These are phyloP conservation scores for Brotula barbata DNA, from an alignment of 2,797 vertebrate genomes.

Conservation along the genomic window DNA sequence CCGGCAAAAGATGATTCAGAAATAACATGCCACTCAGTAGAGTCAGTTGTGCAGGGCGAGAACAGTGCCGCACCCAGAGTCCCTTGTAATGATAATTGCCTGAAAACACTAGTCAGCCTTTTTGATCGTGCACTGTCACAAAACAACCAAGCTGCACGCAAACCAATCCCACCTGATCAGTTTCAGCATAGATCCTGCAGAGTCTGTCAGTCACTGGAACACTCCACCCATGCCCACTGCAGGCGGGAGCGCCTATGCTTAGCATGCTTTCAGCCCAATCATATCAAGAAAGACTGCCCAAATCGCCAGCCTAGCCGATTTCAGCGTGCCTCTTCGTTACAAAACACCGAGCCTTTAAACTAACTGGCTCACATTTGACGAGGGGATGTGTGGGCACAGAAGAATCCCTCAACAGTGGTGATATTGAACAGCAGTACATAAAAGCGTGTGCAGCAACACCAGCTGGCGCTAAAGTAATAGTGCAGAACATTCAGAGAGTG, in stretches of 20 bases:
- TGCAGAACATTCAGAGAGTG: conserved; percentile 35
- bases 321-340: neutral
- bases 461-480: conserved; percentile 5
- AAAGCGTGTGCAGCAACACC: conserved; percentile 14
- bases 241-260: conserved; percentile 32
- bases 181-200: neutral
- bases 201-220: conserved; percentile 16
- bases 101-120: conserved; percentile 5
- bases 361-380: conserved; percentile 11
- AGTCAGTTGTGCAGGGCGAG: neutral
- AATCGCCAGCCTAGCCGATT: neutral
- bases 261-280: conserved; percentile 20
- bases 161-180: neutral
- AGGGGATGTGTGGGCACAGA: conserved; percentile 25
- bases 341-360: conserved; percentile 30
- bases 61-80: neutral
- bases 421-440: conserved; percentile 3
- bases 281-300: conserved; percentile 31
- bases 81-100: neutral
- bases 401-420: conserved; percentile 18
- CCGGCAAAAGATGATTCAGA: neutral
- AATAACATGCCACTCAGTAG: neutral
- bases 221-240: conserved; percentile 33
- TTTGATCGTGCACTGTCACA: conserved; percentile 17
- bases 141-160: conserved; percentile 9